phyloP scores from a whole-genome alignment of 2,888 invertebrate genomes.

The Rutpela maculata region DNA sequence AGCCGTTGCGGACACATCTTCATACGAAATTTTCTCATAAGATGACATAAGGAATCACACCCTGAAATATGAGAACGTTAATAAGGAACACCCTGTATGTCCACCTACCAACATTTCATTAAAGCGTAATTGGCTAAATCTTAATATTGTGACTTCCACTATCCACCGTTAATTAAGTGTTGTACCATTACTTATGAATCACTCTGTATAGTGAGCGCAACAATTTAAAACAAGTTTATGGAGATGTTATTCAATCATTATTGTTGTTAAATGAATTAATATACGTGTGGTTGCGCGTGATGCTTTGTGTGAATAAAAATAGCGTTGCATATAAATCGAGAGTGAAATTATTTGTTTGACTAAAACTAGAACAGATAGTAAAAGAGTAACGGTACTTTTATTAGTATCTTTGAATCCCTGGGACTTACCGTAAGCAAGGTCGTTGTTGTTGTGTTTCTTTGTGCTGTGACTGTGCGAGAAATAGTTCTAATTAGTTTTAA shows the following conservation, averaged over 20 bases:
- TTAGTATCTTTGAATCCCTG: slow-evolving; percentile 7
- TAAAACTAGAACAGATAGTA: neutral
- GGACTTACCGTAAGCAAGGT: slow-evolving; percentile 1
- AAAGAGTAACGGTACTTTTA: slow-evolving; percentile 9
- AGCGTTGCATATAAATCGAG: neutral
- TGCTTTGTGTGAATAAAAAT: neutral
- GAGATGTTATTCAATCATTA: neutral
- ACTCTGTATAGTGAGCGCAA: neutral
- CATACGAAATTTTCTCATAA: no score
- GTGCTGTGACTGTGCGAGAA: neutral
- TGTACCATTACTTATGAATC: no score
- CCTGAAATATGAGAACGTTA: no score
- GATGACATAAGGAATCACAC: no score
- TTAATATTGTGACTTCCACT: no score
- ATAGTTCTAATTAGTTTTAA: neutral
- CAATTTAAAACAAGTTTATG: slow-evolving; percentile 21
- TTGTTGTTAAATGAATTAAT: slow-evolving; percentile 1
- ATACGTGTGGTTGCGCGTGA: no score
- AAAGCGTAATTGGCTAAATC: no score
- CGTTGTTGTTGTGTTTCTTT: slow-evolving; percentile 16
- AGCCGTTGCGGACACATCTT: no score
- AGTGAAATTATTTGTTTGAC: neutral
- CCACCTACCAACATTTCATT: no score
- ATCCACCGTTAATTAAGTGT: no score
- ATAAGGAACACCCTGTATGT: no score